Base-by-base conservation (phyloP, 2,888 invertebrate genomes). In the Prenolepis imparis region DNA sequence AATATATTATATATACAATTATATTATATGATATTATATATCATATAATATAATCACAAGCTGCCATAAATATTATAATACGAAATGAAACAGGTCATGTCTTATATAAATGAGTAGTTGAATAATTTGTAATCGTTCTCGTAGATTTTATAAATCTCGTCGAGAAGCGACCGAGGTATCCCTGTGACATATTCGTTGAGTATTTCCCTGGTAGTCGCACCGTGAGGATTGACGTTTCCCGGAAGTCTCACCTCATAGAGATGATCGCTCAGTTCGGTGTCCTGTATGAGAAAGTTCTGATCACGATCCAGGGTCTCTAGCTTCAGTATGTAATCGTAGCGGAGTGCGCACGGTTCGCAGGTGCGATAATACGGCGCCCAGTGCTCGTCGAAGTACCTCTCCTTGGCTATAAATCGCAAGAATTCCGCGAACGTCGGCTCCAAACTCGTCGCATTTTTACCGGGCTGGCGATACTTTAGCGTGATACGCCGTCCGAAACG, bases 271-370 rank as follows among this genome's bases (percentile, higher is more conserved):
- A 94, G 87, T 64, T 91, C 89, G 67, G 91, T 84, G 73, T 92
- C 90, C 74, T 90, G 87, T 18, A 95, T 88, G 9, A 95, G 89
- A 85, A 92, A 94, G 32, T 93, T 88, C 4, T 95, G 93, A 88
- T 96, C 96, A 39, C 91, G 88, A 15, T 94, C 92, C 12, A 96
- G 90, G 0, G 94, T 94, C 89, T 96, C 96, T 84, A 95, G 95
- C 88, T 95, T 95, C 3, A 96, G 93, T 59, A 96, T 94, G 77
- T 95, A 95, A 90, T 95, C 95, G 84, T 96, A 96, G 12, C 94
- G 86, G 8, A 96, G 92, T 28, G 92, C 87, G 89, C 96, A 96
- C 0, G 96, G 96, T 57, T 94, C 93, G 87, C 96, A 96, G 36
- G 95, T 92, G 52, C 93, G 91, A 82, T 92, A 91, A 75, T 94